These are phyloP conservation scores for Bufotes viridis DNA, from an alignment of 2,797 vertebrate species.

Conservation along the genomic window DNA sequence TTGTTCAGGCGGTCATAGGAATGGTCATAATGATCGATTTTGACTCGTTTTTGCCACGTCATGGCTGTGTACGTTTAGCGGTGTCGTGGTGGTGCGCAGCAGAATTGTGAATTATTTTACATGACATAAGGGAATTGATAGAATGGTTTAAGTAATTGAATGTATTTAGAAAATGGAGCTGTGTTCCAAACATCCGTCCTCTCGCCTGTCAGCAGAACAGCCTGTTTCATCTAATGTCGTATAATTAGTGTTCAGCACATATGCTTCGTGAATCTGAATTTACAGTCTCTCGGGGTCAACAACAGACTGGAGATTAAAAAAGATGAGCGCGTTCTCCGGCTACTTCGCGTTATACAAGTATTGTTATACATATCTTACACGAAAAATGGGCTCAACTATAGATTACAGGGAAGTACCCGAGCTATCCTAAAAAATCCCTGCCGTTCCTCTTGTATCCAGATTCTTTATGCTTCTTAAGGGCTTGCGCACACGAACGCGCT, in stretches of 20 bases:
- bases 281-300: slow-evolving; percentile 43
- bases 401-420: background rate
- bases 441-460: background rate
- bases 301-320: slow-evolving; percentile 35
- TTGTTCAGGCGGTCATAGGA: background rate
- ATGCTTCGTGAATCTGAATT: slow-evolving; percentile 40
- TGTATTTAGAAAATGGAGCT: slow-evolving; percentile 56
- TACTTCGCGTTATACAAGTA: background rate
- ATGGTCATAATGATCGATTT: background rate
- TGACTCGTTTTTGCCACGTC: background rate
- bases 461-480: too few species aligned
- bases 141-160: slow-evolving; percentile 57
- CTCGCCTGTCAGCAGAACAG: slow-evolving; percentile 49
- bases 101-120: slow-evolving; percentile 37
- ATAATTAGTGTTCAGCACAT: slow-evolving; percentile 49
- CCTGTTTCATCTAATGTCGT: slow-evolving; percentile 48
- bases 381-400: background rate
- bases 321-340: background rate
- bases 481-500: too few species aligned
- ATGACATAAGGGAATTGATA: slow-evolving; percentile 50
- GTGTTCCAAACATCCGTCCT: slow-evolving; percentile 49
- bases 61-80: background rate
- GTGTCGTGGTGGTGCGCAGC: slow-evolving; percentile 9
- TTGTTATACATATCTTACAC: background rate
- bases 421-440: background rate